phyloP scores from a whole-genome alignment of 1,140 invertebrate genomes.

The Bicyclus anynana region DNA sequence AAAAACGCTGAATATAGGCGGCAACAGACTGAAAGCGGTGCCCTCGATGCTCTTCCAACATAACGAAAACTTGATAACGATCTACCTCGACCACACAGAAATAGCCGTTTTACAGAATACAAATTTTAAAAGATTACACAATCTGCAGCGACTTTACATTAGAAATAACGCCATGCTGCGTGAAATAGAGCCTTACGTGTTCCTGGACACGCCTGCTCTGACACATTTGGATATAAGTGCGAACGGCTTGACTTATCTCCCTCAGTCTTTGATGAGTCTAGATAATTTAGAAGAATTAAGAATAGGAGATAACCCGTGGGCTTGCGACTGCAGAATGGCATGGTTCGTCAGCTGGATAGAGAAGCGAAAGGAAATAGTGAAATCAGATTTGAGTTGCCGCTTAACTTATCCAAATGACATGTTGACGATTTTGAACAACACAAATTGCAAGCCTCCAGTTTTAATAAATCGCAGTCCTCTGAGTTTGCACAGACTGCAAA shows the following conservation, averaged over 20 bases:
- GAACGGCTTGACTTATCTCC: constrained; percentile 85
- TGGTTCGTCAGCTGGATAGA: constrained; percentile 88
- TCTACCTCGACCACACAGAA: constrained; percentile 79
- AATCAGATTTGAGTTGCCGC: constrained; percentile 81
- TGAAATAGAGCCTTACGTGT: constrained; percentile 80
- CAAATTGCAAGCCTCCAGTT: constrained; percentile 83
- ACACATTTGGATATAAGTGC: constrained; percentile 84
- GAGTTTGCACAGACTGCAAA: constrained; percentile 80
- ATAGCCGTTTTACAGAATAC: constrained; percentile 77
- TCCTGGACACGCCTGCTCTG: constrained; percentile 79
- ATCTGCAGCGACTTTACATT: constrained; percentile 79
- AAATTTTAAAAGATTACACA: constrained; percentile 78
- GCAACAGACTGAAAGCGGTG: constrained; percentile 77
- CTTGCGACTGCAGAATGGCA: constrained; percentile 92
- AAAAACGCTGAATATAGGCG: constrained; percentile 78
- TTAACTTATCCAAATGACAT: constrained; percentile 82
- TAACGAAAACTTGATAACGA: constrained; percentile 75
- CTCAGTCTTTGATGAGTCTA: constrained; percentile 82
- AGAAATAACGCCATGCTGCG: constrained; percentile 78
- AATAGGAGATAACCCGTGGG: constrained; percentile 87
- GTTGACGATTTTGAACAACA: constrained; percentile 80
- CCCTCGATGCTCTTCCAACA: constrained; percentile 78
- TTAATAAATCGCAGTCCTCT: constrained; percentile 79
- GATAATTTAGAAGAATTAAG: constrained; percentile 80
- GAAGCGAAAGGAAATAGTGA: constrained; percentile 66